Evolutionary conservation across 2,888 invertebrate genomes (phyloP), one percentile per base, ranked within the genome.

Genomic region (Chrysolina americana): DNA sequence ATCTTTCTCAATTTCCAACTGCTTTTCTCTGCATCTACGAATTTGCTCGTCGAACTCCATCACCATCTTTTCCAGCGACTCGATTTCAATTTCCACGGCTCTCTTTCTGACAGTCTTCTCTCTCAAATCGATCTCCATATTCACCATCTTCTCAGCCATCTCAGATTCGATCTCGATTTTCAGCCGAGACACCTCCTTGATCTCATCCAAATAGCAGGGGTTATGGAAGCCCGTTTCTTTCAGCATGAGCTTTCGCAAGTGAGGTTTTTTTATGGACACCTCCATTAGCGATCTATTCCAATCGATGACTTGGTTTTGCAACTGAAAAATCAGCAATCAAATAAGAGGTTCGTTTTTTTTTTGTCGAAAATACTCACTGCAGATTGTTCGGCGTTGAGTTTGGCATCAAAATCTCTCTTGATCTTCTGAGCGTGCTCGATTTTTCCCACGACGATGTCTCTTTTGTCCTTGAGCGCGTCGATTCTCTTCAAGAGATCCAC

Each of bases 241-340:
- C 2, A 77, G 66, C 47, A 77, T 48, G 15, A 77, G 47, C 19
- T 69, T 73, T 28, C 66, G 73, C 36, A 77, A 68, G 2, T 71
- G 10, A 0, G 77, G 75, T 56, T 70, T 77, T 21, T 70, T 73
- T 21, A 77, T 75, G 41, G 69, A 75, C 0, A 69, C 64, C 41
- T 73, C 73, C 73, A 69, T 70, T 3, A 77, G 36, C 11, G 74
- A 68, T 41, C 71, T 48, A 23, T 77, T 77, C 77, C 77, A 77
- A 1, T 62, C 48, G 11, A 71, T 48, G 6, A 75, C 71, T 10
- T 65, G 48, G 2, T 56, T 44, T 72, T 73, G 70, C 64, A 77
- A 69, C 77, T 77, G 53, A 11, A 74, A 76, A 19, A 41, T 36
- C 23, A 10, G 23, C 44, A 44, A 13, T 47, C 2, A 3, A 47